Conservation (phyloP, 2,888 invertebrate species). For the Trileptium ribeirensis region DNA sequence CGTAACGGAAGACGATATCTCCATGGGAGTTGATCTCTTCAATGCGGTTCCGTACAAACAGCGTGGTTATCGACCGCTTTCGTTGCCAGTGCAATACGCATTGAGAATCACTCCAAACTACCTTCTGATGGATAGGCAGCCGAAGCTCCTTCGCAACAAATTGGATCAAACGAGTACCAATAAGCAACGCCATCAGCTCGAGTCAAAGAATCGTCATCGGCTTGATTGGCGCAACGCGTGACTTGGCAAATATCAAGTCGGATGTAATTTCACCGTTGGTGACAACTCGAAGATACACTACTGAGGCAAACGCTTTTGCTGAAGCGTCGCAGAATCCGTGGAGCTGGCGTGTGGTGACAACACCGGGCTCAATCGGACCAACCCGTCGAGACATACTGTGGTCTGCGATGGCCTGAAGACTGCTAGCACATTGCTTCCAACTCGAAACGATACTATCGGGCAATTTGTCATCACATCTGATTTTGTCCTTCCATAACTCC, state of each 20-base stretch:
- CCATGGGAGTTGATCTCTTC: not conserved
- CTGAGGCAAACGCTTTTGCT: not conserved
- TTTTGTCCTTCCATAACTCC: not conserved
- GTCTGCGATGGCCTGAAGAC: not conserved
- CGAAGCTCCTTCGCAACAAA: not conserved
- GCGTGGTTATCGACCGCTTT: not conserved
- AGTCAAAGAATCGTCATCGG: conserved; percentile 18
- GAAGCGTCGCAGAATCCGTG: conserved; percentile 1
- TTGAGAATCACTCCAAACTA: not conserved
- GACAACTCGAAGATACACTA: not conserved
- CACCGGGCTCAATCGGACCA: not conserved
- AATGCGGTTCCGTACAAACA: conserved; percentile 7
- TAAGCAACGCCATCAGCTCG: not conserved
- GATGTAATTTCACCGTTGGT: not conserved
- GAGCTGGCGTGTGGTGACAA: not conserved
- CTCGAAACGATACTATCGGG: not conserved
- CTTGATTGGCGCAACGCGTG: not conserved
- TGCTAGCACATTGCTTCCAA: not conserved
- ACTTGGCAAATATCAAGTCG: not conserved
- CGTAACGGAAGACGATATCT: not conserved
- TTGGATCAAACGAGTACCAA: not conserved
- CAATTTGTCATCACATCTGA: not conserved
- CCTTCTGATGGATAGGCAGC: not conserved
- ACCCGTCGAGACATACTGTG: not conserved
- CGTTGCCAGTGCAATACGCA: conserved; percentile 5